Evolutionary conservation across 2,888 invertebrate species (phyloP).

Genomic region (Meganola albula): DNA sequence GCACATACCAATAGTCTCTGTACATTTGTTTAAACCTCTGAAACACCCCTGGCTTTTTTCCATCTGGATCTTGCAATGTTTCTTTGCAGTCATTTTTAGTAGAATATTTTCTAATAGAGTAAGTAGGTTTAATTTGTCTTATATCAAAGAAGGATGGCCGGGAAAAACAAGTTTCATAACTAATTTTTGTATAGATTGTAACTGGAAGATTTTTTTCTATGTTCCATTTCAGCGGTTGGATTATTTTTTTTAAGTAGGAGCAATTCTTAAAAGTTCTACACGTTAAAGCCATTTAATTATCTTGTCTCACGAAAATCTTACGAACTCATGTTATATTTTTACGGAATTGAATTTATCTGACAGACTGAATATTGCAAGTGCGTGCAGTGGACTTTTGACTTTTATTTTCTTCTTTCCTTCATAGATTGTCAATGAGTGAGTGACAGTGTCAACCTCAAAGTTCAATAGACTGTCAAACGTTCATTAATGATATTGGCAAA

Average conservation of each 20-base stretch:
- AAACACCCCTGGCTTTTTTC: conserved; percentile 80
- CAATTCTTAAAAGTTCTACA: conserved; percentile 51
- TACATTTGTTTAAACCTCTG: conserved; percentile 94
- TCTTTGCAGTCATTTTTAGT: conserved; percentile 31
- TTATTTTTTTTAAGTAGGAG: conserved; percentile 41
- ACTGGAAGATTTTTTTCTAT: background rate
- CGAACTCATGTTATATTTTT: background rate
- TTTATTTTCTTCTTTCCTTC: no score
- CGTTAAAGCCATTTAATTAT: conserved; percentile 50
- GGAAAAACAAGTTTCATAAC: conserved; percentile 35
- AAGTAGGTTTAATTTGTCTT: conserved; percentile 28
- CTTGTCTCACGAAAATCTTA: background rate
- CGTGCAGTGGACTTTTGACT: background rate
- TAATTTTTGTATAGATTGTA: no score
- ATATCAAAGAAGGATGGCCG: conserved; percentile 24
- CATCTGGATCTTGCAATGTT: conserved; percentile 27
- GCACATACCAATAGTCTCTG: conserved; percentile 97
- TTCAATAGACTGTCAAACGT: no score
- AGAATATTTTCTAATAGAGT: conserved; percentile 34
- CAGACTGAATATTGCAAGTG: background rate
- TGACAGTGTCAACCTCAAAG: no score
- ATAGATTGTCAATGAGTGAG: no score
- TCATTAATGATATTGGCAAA: no score
- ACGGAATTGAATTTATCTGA: background rate
- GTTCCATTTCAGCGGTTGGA: conserved; percentile 54